A percentile compares a stretch with the other conserved stretches of the same genome.
Evolutionary conservation across 2,797 vertebrate genomes (phyloP).

Genomic region (Merluccius polli): DNA sequence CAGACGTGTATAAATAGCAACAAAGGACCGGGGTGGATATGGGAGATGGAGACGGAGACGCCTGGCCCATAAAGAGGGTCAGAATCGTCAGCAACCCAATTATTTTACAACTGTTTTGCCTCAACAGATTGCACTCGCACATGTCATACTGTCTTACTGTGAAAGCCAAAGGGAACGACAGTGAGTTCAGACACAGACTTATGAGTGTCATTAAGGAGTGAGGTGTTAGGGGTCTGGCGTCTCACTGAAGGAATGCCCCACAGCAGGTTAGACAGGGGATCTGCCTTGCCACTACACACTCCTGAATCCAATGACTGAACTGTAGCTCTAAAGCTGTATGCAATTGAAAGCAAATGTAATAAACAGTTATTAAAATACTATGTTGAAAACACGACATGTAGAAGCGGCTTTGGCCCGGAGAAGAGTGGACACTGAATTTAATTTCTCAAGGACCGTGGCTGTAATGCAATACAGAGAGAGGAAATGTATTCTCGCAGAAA

Average conservation of each 20-base stretch:
- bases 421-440: slow-evolving; percentile 31
- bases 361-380: neutral
- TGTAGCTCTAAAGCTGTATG: neutral
- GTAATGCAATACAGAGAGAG: slow-evolving; percentile 22
- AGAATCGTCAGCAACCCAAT: neutral
- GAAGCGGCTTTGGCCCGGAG: slow-evolving; percentile 10
- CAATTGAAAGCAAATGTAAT: neutral
- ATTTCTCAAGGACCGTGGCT: slow-evolving; percentile 27
- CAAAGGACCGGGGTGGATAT: neutral
- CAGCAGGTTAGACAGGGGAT: neutral
- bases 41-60: neutral
- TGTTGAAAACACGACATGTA: slow-evolving; percentile 3
- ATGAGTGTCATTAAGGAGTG: too few relatives aligned
- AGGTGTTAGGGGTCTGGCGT: too few relatives aligned
- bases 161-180: neutral
- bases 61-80: neutral
- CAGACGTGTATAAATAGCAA: neutral
- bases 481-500: slow-evolving; percentile 35
- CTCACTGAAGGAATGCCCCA: too few relatives aligned
- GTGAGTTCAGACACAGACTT: too few relatives aligned
- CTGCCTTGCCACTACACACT: neutral
- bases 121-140: neutral
- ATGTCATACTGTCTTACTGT: neutral
- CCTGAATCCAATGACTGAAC: neutral
- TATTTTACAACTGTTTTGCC: neutral